These are phyloP conservation scores for Melanotus villosus DNA, from an alignment of 2,888 invertebrate species.

Conservation along the genomic window DNA sequence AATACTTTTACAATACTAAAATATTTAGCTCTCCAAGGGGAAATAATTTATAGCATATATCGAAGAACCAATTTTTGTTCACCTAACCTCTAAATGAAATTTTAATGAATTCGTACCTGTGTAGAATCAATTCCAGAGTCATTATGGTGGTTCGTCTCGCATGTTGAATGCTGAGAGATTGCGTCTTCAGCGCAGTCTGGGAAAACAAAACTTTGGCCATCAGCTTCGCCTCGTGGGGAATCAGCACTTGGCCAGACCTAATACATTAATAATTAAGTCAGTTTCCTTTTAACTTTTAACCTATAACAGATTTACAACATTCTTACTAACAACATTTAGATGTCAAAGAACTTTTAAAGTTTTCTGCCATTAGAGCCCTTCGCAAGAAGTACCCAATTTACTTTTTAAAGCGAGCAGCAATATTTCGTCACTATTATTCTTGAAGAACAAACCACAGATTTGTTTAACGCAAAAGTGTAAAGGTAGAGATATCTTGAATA, in stretches of 20 bases:
- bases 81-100: background rate
- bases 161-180: slow-evolving; percentile 63
- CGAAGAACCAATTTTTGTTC: background rate
- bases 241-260: slow-evolving; percentile 82
- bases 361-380: too few species aligned
- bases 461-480: too few species aligned
- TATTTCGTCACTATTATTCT: too few species aligned
- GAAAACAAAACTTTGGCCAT: slow-evolving; percentile 79
- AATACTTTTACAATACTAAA: too few species aligned
- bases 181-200: slow-evolving; percentile 69
- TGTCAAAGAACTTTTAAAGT: background rate
- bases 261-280: slow-evolving; percentile 35
- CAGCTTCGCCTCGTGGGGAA: slow-evolving; percentile 78
- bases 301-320: background rate
- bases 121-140: slow-evolving; percentile 83
- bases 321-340: background rate
- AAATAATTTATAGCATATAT: background rate
- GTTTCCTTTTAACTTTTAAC: background rate
- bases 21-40: too few species aligned
- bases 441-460: too few species aligned
- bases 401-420: too few species aligned
- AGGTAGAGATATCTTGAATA: too few species aligned
- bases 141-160: slow-evolving; percentile 71
- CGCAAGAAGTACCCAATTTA: too few species aligned
- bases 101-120: slow-evolving; percentile 69